phyloP scores from a whole-genome alignment of 2,797 vertebrate species.

The Crenichthys baileyi region DNA sequence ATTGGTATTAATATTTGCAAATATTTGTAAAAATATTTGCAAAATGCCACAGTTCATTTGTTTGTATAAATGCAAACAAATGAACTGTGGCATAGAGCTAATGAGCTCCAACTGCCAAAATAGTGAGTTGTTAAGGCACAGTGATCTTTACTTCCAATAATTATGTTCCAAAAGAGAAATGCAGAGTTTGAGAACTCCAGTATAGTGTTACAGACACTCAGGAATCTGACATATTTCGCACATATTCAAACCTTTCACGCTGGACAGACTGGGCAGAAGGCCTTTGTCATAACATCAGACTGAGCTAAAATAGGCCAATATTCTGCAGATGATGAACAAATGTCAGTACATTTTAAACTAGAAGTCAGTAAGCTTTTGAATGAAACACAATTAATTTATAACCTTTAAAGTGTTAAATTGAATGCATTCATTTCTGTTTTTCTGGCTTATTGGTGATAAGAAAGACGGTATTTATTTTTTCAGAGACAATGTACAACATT shows the following conservation, averaged over 20 bases:
- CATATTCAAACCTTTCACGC: neutral
- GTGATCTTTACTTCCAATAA: no score
- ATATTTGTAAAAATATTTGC: no score
- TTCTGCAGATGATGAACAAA: neutral
- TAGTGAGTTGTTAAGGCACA: no score
- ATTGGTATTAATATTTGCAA: neutral
- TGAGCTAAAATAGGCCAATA: neutral
- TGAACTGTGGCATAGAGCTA: neutral
- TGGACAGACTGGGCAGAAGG: neutral
- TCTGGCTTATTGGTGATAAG: neutral
- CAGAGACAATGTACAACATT: no score
- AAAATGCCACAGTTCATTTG: no score
- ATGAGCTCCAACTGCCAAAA: neutral
- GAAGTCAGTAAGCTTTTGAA: no score
- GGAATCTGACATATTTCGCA: neutral
- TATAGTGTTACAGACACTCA: no score
- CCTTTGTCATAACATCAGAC: neutral
- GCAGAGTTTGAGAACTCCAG: neutral
- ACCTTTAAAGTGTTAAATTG: neutral
- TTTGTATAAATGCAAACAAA: neutral
- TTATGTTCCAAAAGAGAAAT: neutral
- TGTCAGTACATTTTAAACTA: neutral
- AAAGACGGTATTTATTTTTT: no score
- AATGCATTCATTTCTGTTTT: neutral
- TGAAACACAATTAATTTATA: no score